Evolutionary conservation across 2,797 vertebrate genomes (phyloP).

Genomic region (Aphelocoma californica): DNA sequence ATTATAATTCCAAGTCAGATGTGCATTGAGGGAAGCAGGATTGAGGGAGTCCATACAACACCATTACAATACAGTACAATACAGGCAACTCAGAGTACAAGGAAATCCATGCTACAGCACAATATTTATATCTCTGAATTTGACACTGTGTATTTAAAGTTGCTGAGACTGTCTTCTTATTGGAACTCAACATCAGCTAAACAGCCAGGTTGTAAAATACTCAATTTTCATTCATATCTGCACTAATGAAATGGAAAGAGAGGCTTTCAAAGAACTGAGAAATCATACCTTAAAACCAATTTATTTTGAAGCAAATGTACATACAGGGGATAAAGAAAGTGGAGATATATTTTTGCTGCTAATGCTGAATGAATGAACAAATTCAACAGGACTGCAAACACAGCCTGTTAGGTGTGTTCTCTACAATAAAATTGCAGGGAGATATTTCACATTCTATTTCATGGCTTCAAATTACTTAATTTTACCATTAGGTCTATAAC

Average conservation of each 20-base stretch:
- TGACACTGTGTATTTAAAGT: neutral
- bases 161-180: neutral
- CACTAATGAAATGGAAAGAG: neutral
- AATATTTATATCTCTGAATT: neutral
- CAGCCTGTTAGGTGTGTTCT: neutral
- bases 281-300: neutral
- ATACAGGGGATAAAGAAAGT: neutral
- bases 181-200: neutral
- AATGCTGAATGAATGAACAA: neutral
- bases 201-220: neutral
- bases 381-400: neutral
- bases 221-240: neutral
- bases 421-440: neutral
- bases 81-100: neutral
- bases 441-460: neutral
- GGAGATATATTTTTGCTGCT: neutral
- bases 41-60: neutral
- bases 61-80: neutral
- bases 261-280: neutral
- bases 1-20: neutral
- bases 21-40: neutral
- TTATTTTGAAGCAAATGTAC: neutral
- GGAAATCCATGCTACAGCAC: neutral
- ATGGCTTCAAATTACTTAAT: slow-evolving; percentile 13
- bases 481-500: slow-evolving; percentile 7